phyloP scores from a whole-genome alignment of 2,797 vertebrate genomes.

The Danio albolineatus region DNA sequence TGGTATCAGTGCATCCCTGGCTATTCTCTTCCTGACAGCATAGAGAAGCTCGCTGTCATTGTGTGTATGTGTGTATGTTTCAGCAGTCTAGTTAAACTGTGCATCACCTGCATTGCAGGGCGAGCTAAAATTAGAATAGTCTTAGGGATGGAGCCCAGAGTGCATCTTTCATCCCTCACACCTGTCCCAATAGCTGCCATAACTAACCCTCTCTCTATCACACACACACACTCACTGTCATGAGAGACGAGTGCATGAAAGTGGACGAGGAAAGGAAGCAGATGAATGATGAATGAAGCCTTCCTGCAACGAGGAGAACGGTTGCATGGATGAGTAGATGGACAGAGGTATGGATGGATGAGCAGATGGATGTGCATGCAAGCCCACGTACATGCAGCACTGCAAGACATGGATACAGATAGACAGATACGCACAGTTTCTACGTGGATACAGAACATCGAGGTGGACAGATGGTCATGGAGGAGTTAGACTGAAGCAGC shows the following conservation, averaged over 20 bases:
- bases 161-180: slow-evolving; percentile 52
- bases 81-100: slow-evolving; percentile 34
- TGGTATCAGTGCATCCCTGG: background rate
- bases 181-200: slow-evolving; percentile 46
- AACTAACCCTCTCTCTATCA: slow-evolving; percentile 11
- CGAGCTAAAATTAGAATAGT: slow-evolving; percentile 71
- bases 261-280: background rate
- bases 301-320: slow-evolving; percentile 8
- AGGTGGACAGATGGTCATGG: slow-evolving; percentile 24
- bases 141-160: slow-evolving; percentile 51
- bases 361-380: background rate
- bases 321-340: slow-evolving; percentile 25
- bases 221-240: background rate
- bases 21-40: background rate
- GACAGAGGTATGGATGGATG: slow-evolving; percentile 2
- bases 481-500: slow-evolving; percentile 44
- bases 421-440: slow-evolving; percentile 7
- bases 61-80: slow-evolving; percentile 26
- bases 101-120: slow-evolving; percentile 74
- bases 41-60: slow-evolving; percentile 20
- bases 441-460: slow-evolving; percentile 6
- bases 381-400: background rate
- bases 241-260: slow-evolving; percentile 14
- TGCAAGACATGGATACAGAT: background rate
- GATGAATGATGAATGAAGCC: slow-evolving; percentile 14